Percentiles rank a stretch among this genome's conserved stretches.
phyloP scores from a whole-genome alignment of 2,113 vertebrate species.

The Eurypyga helias region DNA sequence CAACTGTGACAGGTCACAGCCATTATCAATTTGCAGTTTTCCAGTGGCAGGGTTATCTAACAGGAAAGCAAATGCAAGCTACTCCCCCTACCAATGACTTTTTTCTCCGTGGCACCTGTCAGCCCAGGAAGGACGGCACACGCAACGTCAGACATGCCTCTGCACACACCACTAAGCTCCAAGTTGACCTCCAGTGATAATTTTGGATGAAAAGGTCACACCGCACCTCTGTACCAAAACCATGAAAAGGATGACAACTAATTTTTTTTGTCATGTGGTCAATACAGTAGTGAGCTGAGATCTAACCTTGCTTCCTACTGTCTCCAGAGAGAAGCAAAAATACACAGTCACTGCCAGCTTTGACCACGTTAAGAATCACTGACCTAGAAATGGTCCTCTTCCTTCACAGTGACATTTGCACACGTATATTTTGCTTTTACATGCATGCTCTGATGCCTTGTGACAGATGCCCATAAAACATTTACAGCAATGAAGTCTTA shows the following conservation, averaged over 20 bases:
- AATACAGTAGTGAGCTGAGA: neutral
- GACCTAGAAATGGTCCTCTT: constrained; percentile 14
- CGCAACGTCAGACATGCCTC: neutral
- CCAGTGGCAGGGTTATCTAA: neutral
- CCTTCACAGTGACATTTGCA: neutral
- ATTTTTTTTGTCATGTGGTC: neutral
- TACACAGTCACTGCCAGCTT: neutral
- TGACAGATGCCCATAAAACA: constrained; percentile 54
- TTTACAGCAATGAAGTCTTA: constrained; percentile 43
- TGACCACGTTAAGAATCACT: neutral
- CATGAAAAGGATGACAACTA: neutral
- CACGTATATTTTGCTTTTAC: constrained; percentile 20
- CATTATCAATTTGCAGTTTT: neutral
- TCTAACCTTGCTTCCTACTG: neutral
- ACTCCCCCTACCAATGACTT: neutral
- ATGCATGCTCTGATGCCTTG: neutral
- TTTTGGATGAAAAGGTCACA: neutral
- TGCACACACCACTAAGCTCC: neutral
- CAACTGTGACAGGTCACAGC: neutral
- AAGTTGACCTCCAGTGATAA: neutral
- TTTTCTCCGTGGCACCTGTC: neutral
- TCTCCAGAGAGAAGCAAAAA: neutral
- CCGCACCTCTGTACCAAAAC: neutral
- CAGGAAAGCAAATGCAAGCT: neutral
- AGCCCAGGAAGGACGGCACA: neutral